Base-by-base conservation (phyloP, 2,888 invertebrate genomes). In the Sphinx pinastri region DNA sequence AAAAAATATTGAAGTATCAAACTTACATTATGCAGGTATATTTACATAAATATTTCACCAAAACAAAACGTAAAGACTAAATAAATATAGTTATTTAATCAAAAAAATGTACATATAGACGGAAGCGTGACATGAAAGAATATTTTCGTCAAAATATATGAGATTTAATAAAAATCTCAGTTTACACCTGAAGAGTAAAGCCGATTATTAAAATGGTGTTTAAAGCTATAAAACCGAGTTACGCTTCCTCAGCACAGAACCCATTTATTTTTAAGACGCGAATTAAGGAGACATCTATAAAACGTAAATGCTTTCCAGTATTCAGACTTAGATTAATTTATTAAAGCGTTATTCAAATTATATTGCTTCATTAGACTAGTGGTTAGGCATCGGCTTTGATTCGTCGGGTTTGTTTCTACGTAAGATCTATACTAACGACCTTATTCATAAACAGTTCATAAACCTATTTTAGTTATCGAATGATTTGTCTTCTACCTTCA, bases 181-280 rank as follows among this genome's bases (percentile, higher is more conserved):
- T 49, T 63, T 55, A 55, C 47, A 63, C 63, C 63, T 63, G 63
- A 19, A 47, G n/a, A 0, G 60, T 60, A 16, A 16, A 49, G 19
- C 19, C 19, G 47, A 49, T 19, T 49, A 63, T 63, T 63, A 63
- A 63, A 63, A 49, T 49, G 63, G 63, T 49, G 63, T 63, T 49
- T 63, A 63, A 47, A 63, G 49, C 49, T 47, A 49, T 63, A 63
- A 63, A 63, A 49, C 49, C 12, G 63, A 63, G 63, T 49, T 63
- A 49, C 63, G 63, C 49, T 63, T 63, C 47, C 63, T 16, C 16
- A 49, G 63, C 63, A 19, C 63, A 63, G 63, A 47, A 63, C 47
- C 63, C 63, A 63, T 49, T 63, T 63, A 63, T 63, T 63, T 63
- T 63, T 63, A 63, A 63, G 63, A 14, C 63, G 63, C 12, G 63